A percentile compares a stretch with the other conserved stretches of the same genome.
These are phyloP conservation scores for Cydia splendana DNA, from an alignment of 1,140 invertebrate genomes.

Conservation along the genomic window DNA sequence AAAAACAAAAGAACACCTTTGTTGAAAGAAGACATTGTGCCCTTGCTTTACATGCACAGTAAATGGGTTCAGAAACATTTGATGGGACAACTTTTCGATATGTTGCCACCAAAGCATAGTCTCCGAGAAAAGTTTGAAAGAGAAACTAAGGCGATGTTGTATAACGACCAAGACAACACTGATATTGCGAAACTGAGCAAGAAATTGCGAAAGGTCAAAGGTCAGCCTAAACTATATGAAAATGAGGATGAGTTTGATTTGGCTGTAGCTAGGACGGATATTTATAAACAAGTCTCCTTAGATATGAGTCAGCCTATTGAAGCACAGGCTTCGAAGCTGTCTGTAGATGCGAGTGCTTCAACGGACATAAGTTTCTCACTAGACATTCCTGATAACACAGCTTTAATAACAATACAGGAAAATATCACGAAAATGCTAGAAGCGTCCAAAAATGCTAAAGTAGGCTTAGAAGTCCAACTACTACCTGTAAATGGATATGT, in stretches of 20 bases:
- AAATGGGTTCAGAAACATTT: constrained; percentile 81
- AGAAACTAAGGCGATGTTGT: constrained; percentile 40
- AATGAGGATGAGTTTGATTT: constrained; percentile 55
- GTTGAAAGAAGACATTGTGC: constrained; percentile 69
- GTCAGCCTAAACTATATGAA: constrained; percentile 64
- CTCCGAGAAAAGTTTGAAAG: constrained; percentile 44
- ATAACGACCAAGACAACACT: constrained; percentile 48
- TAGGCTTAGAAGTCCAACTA: constrained; percentile 50
- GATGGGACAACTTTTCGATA: constrained; percentile 57
- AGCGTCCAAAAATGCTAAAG: constrained; percentile 39
- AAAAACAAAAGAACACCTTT: constrained; percentile 61
- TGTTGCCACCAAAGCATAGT: constrained; percentile 44
- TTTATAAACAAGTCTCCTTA: constrained; percentile 55
- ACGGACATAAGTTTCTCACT: constrained; percentile 51
- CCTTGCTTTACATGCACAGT: constrained; percentile 76
- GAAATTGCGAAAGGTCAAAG: constrained; percentile 62
- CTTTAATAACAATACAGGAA: constrained; percentile 45
- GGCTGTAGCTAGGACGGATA: constrained; percentile 43
- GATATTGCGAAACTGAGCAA: constrained; percentile 58
- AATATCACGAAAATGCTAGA: constrained; percentile 45
- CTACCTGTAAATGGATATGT: constrained; percentile 68
- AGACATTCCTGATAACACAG: constrained; percentile 56
- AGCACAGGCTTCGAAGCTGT: constrained; percentile 53
- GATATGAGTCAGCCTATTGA: constrained; percentile 59
- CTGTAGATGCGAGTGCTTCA: constrained; percentile 36